These are phyloP conservation scores for Thryonomys swinderianus DNA, from an alignment of 2,113 vertebrate species.

Conservation along the genomic window DNA sequence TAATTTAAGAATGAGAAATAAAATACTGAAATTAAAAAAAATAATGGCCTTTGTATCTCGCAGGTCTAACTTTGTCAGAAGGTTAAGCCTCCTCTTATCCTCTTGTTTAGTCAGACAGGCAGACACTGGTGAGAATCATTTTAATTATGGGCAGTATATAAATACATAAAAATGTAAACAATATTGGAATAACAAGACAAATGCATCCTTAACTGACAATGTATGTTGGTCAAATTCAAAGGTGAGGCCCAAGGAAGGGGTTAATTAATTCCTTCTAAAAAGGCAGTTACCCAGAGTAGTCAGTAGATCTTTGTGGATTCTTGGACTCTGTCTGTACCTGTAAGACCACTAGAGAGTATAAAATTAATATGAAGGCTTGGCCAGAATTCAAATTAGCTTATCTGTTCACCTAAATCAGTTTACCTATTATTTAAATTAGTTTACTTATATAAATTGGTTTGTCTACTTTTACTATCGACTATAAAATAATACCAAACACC, in stretches of 20 bases:
- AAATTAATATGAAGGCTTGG: neutral
- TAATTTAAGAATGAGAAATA: too few relatives aligned
- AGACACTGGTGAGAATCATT: neutral
- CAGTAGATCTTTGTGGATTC: neutral
- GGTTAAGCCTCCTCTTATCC: too few relatives aligned
- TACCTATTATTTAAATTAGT: neutral
- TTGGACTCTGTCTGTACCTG: too few relatives aligned
- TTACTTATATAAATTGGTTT: constrained; percentile 15
- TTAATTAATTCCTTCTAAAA: neutral
- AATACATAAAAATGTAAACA: neutral
- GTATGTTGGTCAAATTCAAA: neutral
- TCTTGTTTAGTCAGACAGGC: neutral
- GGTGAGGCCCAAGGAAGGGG: neutral
- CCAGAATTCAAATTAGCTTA: neutral
- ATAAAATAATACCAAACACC: neutral
- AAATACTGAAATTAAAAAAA: too few relatives aligned
- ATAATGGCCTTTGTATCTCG: neutral
- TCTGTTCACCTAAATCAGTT: neutral
- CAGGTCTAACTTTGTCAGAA: neutral
- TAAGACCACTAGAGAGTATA: neutral
- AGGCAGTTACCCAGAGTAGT: neutral
- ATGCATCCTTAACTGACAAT: neutral
- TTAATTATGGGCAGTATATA: neutral
- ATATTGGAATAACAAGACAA: neutral
- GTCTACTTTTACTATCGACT: neutral